A percentile compares a stretch with the other conserved stretches of the same genome.
Evolutionary conservation across 2,888 invertebrate genomes (phyloP).

Genomic region (Lasioglossum pauxillum): DNA sequence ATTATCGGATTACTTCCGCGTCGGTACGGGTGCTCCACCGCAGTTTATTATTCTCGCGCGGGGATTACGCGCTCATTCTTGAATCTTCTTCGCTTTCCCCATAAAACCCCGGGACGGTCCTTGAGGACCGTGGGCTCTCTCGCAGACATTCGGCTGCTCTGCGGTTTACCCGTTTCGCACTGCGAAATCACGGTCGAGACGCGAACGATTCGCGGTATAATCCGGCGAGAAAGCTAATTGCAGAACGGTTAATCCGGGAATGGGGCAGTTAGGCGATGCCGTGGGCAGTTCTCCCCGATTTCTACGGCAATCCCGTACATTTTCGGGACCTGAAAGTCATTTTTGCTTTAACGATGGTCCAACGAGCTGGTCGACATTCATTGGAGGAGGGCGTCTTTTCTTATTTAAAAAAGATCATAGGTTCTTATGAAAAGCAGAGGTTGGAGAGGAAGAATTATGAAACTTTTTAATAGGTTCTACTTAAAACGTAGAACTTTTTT

Average conservation of each 20-base stretch:
- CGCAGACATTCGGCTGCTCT: slow-evolving; percentile 20
- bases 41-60: slow-evolving; percentile 68
- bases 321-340: neutral
- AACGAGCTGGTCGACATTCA: neutral
- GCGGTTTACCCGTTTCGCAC: slow-evolving; percentile 35
- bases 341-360: neutral
- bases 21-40: slow-evolving; percentile 65
- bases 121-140: slow-evolving; percentile 29
- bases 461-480: neutral
- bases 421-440: neutral
- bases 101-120: slow-evolving; percentile 5
- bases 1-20: slow-evolving; percentile 73
- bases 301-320: neutral
- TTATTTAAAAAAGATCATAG: neutral
- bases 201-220: slow-evolving; percentile 36
- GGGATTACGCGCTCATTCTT: slow-evolving; percentile 69
- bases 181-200: slow-evolving; percentile 15
- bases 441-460: neutral
- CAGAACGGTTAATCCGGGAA: slow-evolving; percentile 38
- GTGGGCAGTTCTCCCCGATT: neutral
- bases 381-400: neutral
- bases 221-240: slow-evolving; percentile 34
- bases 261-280: neutral
- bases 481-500: too few relatives aligned
- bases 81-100: slow-evolving; percentile 55